A percentile compares a stretch with the other conserved stretches of the same genome.
Conservation (phyloP, 2,113 vertebrate species). For the Aphelocoma coerulescens region DNA sequence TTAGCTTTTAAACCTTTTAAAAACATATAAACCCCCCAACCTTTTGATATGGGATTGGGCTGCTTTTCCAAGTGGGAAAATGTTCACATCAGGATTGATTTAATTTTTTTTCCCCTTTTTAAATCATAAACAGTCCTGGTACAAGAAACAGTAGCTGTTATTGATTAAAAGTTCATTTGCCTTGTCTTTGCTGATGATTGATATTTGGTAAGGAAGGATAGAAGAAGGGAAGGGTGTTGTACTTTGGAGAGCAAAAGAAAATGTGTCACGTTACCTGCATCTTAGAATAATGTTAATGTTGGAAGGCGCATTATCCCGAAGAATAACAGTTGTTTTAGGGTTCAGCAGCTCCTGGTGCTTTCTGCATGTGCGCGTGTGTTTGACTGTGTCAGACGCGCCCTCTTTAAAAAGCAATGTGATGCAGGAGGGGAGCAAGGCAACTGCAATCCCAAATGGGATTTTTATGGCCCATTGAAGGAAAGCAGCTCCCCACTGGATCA, state of each 20-base stretch:
- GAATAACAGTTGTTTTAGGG: conserved; percentile 51
- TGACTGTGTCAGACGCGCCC: background rate
- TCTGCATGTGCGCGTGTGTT: background rate
- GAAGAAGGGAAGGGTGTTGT: conserved; percentile 57
- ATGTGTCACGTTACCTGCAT: conserved; percentile 69
- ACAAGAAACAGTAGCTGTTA: conserved; percentile 82
- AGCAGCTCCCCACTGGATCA: conserved; percentile 48
- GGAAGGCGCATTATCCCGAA: conserved; percentile 11
- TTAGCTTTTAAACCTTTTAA: conserved; percentile 60
- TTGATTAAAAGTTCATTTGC: conserved; percentile 80
- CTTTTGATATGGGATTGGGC: conserved; percentile 61
- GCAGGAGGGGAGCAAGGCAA: conserved; percentile 29
- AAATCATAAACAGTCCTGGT: conserved; percentile 77
- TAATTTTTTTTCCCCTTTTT: conserved; percentile 63
- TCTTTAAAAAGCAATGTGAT: conserved; percentile 1
- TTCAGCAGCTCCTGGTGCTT: conserved; percentile 29
- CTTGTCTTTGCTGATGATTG: conserved; percentile 72
- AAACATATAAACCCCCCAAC: conserved; percentile 43
- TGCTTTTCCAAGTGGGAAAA: conserved; percentile 69
- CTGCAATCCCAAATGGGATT: conserved; percentile 49
- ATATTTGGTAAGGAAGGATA: conserved; percentile 64
- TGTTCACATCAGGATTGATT: conserved; percentile 77
- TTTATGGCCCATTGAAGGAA: conserved; percentile 62
- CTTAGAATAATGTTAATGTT: conserved; percentile 61
- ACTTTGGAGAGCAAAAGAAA: conserved; percentile 52